These are phyloP conservation scores for Liodrosophila aerea DNA, from an alignment of 2,888 invertebrate species.

Conservation along the genomic window DNA sequence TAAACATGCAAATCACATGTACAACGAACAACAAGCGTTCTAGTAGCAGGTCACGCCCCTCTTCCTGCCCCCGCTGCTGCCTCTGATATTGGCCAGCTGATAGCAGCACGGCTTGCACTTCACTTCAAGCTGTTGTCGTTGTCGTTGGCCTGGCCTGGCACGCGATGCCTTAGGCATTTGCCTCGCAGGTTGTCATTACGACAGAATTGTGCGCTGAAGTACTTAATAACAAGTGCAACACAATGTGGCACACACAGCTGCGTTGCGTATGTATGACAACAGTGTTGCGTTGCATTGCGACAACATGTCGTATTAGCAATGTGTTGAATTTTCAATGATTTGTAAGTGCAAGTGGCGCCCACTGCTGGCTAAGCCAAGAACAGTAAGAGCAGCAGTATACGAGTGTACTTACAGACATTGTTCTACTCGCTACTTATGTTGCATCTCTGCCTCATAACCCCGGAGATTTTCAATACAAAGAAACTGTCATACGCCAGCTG, in stretches of 20 bases:
- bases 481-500: no score
- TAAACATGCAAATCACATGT: constrained; percentile 77
- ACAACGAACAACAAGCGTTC: constrained; percentile 39
- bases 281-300: constrained; percentile 45
- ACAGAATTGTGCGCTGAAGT: constrained; percentile 73
- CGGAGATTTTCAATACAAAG: no score
- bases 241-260: constrained; percentile 53
- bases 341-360: constrained; percentile 58
- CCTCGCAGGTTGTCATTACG: constrained; percentile 75
- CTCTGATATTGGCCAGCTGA: constrained; percentile 2
- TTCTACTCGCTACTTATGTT: constrained; percentile 28
- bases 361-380: constrained; percentile 37
- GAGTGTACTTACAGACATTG: constrained; percentile 29
- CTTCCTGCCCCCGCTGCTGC: neutral
- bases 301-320: constrained; percentile 71
- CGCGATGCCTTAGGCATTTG: constrained; percentile 74
- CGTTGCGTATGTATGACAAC: constrained; percentile 36
- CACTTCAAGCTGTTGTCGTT: constrained; percentile 63
- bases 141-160: constrained; percentile 68
- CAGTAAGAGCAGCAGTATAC: no score
- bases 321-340: constrained; percentile 76
- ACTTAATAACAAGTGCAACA: constrained; percentile 77
- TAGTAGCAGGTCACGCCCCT: constrained; percentile 28
- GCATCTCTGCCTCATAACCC: no score
- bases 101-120: constrained; percentile 44